Percentiles rank a stretch among this genome's conserved stretches.
Evolutionary conservation across 2,113 vertebrate genomes (phyloP).

Genomic region (Mus pahari): DNA sequence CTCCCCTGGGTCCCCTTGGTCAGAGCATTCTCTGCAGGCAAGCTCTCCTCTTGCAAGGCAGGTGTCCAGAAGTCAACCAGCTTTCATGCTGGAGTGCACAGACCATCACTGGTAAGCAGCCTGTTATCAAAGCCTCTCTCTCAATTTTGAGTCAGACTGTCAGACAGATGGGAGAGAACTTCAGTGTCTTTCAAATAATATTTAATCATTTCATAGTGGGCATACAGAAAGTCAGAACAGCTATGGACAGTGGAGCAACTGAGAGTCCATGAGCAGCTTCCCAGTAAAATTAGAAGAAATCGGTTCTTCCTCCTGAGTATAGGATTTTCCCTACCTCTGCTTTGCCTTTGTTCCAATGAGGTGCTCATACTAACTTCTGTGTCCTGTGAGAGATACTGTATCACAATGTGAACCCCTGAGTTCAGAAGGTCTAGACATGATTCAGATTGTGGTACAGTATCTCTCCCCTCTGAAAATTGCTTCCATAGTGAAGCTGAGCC

Average conservation of each 20-base stretch:
- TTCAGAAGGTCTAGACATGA: neutral
- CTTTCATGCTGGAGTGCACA: neutral
- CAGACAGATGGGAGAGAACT: neutral
- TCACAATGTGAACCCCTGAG: neutral
- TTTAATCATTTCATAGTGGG: neutral
- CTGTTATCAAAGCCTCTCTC: neutral
- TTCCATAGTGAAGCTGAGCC: conserved; percentile 66
- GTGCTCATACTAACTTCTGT: neutral
- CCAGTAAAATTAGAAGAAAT: neutral
- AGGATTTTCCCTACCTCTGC: neutral
- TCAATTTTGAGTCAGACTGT: neutral
- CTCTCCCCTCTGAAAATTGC: conserved; percentile 60
- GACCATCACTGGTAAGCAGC: neutral
- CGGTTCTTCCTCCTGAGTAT: neutral
- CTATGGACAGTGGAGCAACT: neutral
- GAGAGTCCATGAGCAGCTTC: neutral
- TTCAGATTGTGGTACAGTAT: too few relatives aligned
- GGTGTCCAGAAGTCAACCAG: too few relatives aligned
- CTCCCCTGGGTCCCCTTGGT: too few relatives aligned
- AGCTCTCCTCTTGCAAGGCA: too few relatives aligned
- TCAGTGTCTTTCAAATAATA: neutral
- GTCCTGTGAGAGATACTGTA: neutral
- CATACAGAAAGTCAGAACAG: neutral
- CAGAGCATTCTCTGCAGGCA: too few relatives aligned
- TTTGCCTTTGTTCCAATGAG: neutral